Percentiles rank a stretch among this genome's conserved stretches.
Evolutionary conservation across 2,113 vertebrate genomes (phyloP).

Genomic region (Nothocercus nigrocapillus): DNA sequence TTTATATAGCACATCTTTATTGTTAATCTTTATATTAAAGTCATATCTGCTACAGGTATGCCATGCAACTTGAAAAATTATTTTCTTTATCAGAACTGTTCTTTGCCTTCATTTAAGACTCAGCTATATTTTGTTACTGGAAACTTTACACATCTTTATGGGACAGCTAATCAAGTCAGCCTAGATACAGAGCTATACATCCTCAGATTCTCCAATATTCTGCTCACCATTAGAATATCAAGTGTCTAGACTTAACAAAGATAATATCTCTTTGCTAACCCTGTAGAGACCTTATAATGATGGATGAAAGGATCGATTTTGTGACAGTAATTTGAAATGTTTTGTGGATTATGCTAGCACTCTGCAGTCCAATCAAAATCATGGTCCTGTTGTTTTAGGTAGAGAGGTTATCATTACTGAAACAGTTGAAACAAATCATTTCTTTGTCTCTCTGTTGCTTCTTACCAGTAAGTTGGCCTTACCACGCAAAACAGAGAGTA

Average conservation of each 20-base stretch:
- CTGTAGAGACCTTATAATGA: neutral
- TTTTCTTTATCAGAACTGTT: neutral
- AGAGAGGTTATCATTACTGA: neutral
- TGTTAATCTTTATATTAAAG: neutral
- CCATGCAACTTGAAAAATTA: neutral
- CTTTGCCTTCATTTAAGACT: neutral
- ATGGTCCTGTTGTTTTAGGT: neutral
- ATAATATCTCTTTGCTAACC: neutral
- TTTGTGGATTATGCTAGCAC: neutral
- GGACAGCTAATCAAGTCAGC: neutral
- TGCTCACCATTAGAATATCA: neutral
- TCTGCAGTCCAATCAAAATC: neutral
- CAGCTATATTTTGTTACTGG: rapidly evolving
- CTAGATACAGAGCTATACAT: neutral
- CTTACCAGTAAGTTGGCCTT: neutral
- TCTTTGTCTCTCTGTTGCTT: neutral
- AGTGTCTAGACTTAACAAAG: neutral
- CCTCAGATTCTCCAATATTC: neutral
- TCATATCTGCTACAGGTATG: neutral
- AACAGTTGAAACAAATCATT: neutral
- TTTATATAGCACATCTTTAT: neutral
- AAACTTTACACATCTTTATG: neutral
- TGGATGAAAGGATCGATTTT: neutral
- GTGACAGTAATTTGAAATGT: neutral
- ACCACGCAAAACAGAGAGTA: neutral